Base-by-base conservation (phyloP, 2,888 invertebrate genomes). In the Cremastinae sp. region DNA sequence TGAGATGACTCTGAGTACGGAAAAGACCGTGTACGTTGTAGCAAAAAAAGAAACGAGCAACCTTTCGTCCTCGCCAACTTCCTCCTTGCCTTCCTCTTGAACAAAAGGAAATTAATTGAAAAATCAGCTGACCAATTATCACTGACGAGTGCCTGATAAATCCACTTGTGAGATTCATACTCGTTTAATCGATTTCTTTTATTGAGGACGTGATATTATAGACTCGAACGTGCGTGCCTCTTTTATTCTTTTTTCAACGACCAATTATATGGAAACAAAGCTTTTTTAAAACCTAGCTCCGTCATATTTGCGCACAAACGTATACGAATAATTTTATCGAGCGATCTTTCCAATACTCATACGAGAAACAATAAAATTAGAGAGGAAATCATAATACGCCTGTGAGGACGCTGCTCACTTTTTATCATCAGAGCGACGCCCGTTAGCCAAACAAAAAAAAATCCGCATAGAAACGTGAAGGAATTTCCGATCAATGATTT, bases 131-230 rank as follows among this genome's bases (percentile, higher is more conserved):
- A 76, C 76, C 76, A 76, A 76, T 73, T 76, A 76, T 76, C 76
- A 76, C 76, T 76, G 76, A 78, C 75, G 77, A 78, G 77, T 80
- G 78, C 77, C 77, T 78, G 75, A 80, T 75, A 69, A n/a, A 66
- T 75, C 59, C 69, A 62, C 61, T 12, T 9, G 41, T 2, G 45
- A 55, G 20, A 75, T 73, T 65, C 58, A 61, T 68, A 49, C 62
- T 70, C 74, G 61, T 49, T 61, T 41, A 37, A 49, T 43, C 56
- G 55, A 64, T 78, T 73, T 78, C 53, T 28, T 5, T 3, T 3
- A 28, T 28, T 28, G 28, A 28, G 28, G 28, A 5, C 28, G 43
- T 53, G 53, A 55, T 55, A 65, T 69, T 59, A 22, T 53, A 39
- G 61, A 47, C 37, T 28, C 47, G 35, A 35, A 53, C 22, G 7